Evolutionary conservation across 2,888 invertebrate species (phyloP).

Genomic region (Chelonus formosanus): DNA sequence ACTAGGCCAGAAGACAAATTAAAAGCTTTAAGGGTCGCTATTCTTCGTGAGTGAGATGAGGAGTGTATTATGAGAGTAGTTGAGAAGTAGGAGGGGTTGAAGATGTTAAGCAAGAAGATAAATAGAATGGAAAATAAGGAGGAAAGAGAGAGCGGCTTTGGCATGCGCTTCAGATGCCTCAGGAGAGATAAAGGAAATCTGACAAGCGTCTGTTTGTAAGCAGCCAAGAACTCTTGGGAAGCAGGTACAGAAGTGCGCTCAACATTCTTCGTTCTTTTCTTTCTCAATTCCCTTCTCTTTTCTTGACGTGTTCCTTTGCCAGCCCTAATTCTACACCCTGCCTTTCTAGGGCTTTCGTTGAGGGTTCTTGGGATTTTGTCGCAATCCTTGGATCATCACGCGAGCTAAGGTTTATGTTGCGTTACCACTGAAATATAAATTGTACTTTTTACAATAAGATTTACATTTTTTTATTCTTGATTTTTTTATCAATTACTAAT

Average conservation of each 20-base stretch:
- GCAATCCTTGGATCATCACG: conserved; percentile 34
- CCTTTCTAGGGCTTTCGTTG: conserved; percentile 33
- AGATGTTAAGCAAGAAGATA: conserved; percentile 17
- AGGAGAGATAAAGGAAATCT: conserved; percentile 63
- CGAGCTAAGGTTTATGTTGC: conserved; percentile 20
- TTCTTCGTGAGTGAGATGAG: conserved; percentile 19
- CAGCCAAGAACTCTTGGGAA: conserved; percentile 49
- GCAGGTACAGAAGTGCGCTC: conserved; percentile 46
- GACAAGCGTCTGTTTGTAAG: conserved; percentile 63
- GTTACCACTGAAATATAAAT: too few species aligned
- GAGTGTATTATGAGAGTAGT: conserved; percentile 20
- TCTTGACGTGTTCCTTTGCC: conserved; percentile 42
- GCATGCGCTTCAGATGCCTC: conserved; percentile 54
- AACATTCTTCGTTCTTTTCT: conserved; percentile 29
- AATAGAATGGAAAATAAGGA: conserved; percentile 17
- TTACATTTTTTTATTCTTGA: too few species aligned
- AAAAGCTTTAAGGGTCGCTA: conserved; percentile 34
- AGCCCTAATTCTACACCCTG: conserved; percentile 39
- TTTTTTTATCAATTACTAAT: too few species aligned
- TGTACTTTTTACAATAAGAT: too few species aligned
- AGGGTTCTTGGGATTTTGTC: conserved; percentile 31
- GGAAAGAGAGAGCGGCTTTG: conserved; percentile 35
- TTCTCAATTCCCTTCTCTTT: conserved; percentile 4
- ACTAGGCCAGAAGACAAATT: conserved; percentile 34
- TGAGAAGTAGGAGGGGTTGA: conserved; percentile 9